Conservation (phyloP, 1,140 invertebrate genomes). For the Coelopa frigida region DNA sequence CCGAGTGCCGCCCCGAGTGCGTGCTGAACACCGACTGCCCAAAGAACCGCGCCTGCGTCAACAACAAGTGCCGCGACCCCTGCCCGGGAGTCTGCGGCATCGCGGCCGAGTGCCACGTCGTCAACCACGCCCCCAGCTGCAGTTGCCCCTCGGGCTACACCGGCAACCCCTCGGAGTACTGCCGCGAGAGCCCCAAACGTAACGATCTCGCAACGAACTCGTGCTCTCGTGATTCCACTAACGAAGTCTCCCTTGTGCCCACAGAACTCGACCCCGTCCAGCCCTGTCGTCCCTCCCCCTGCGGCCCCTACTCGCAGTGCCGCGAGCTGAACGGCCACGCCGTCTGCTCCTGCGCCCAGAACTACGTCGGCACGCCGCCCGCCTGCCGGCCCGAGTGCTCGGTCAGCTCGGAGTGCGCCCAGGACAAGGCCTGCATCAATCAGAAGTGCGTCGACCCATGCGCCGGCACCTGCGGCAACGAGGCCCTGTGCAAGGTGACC, state of each 20-base stretch:
- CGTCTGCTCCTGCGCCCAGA: conserved; percentile 58
- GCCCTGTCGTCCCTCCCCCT: conserved; percentile 60
- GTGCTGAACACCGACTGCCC: conserved; percentile 63
- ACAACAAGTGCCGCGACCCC: conserved; percentile 64
- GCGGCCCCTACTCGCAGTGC: conserved; percentile 59
- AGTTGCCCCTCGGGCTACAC: conserved; percentile 61
- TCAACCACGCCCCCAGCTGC: conserved; percentile 69
- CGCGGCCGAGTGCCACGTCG: conserved; percentile 64
- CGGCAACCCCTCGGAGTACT: conserved; percentile 64
- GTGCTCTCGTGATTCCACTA: conserved; percentile 26
- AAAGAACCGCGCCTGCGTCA: conserved; percentile 58
- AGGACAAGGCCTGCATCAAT: conserved; percentile 59
- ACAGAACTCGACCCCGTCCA: conserved; percentile 43
- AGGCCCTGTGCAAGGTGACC: conserved; percentile 61
- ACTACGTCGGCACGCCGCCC: conserved; percentile 56
- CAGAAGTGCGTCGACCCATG: conserved; percentile 63
- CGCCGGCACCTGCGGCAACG: conserved; percentile 59
- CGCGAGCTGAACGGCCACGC: conserved; percentile 54
- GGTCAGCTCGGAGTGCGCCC: conserved; percentile 59
- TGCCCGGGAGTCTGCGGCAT: conserved; percentile 65
- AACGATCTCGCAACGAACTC: conserved; percentile 34
- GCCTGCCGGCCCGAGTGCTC: conserved; percentile 60
- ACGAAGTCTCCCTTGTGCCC: conserved; percentile 7
- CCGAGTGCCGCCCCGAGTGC: conserved; percentile 65
- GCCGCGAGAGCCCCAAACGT: conserved; percentile 52